phyloP scores from a whole-genome alignment of 2,888 invertebrate genomes.

The Galerucella pusilla region DNA sequence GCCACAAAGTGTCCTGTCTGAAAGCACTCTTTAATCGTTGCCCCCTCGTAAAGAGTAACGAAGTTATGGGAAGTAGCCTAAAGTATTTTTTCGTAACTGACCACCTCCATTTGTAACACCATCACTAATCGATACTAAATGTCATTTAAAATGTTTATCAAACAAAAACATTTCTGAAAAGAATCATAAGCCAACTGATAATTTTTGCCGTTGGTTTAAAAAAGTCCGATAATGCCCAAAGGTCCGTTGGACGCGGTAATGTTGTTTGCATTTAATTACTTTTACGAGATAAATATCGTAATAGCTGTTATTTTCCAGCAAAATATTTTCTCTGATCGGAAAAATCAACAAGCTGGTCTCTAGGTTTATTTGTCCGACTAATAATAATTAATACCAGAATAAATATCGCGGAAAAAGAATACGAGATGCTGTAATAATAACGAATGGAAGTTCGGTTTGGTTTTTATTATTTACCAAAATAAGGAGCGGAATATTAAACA shows the following conservation, averaged over 20 bases:
- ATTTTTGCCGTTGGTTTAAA: neutral
- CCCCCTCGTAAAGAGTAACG: too few relatives aligned
- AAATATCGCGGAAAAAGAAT: constrained; percentile 20
- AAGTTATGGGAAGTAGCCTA: too few relatives aligned
- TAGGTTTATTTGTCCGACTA: constrained; percentile 4
- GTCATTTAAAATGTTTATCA: too few relatives aligned
- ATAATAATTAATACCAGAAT: constrained; percentile 22
- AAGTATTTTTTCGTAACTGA: too few relatives aligned
- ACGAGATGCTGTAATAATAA: neutral
- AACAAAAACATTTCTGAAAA: neutral
- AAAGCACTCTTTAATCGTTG: too few relatives aligned
- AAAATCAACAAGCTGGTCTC: constrained; percentile 13
- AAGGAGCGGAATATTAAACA: neutral
- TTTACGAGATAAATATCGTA: constrained; percentile 25
- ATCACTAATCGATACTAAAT: too few relatives aligned
- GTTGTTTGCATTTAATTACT: constrained; percentile 34
- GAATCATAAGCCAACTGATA: constrained; percentile 13
- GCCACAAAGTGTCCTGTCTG: too few relatives aligned
- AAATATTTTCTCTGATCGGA: constrained; percentile 25
- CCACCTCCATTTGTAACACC: too few relatives aligned
- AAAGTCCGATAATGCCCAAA: constrained; percentile 16
- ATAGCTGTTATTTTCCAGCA: constrained; percentile 29
- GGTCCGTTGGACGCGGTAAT: constrained; percentile 14
- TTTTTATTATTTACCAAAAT: neutral
- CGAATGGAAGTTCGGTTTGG: neutral